These are phyloP conservation scores for Erebia aethiops DNA, from an alignment of 2,888 invertebrate species.

Conservation along the genomic window DNA sequence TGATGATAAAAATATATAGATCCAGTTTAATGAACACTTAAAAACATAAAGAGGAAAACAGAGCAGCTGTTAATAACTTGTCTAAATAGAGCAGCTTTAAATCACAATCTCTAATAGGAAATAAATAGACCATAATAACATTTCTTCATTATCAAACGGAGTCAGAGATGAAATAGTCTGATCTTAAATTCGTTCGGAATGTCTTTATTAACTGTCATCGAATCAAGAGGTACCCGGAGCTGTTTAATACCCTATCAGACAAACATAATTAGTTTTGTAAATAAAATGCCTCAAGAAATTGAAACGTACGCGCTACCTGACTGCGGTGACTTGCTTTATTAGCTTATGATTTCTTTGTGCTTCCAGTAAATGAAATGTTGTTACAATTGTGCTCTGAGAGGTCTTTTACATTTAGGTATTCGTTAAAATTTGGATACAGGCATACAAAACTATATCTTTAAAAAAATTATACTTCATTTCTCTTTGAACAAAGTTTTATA, in stretches of 20 bases:
- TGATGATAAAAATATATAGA: constrained; percentile 16
- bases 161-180: constrained; percentile 66
- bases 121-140: constrained; percentile 56
- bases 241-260: constrained; percentile 79
- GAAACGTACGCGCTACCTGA: constrained; percentile 80
- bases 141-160: constrained; percentile 61
- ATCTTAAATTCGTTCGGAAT: constrained; percentile 74
- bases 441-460: not conserved
- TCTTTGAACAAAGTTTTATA: too few species aligned
- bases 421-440: not conserved
- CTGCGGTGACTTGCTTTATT: constrained; percentile 76
- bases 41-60: constrained; percentile 13
- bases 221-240: constrained; percentile 74
- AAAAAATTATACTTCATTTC: not conserved
- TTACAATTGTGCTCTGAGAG: constrained; percentile 14
- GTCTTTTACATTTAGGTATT: constrained; percentile 18
- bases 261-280: constrained; percentile 83
- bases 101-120: constrained; percentile 38
- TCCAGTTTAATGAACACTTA: constrained; percentile 19
- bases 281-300: constrained; percentile 81
- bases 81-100: constrained; percentile 27
- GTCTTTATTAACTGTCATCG: constrained; percentile 81
- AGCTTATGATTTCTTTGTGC: constrained; percentile 52
- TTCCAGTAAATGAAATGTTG: constrained; percentile 32
- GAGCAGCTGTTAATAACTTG: constrained; percentile 23